These are phyloP conservation scores for Eremophila alpestris DNA, from an alignment of 2,797 vertebrate species.

Conservation along the genomic window DNA sequence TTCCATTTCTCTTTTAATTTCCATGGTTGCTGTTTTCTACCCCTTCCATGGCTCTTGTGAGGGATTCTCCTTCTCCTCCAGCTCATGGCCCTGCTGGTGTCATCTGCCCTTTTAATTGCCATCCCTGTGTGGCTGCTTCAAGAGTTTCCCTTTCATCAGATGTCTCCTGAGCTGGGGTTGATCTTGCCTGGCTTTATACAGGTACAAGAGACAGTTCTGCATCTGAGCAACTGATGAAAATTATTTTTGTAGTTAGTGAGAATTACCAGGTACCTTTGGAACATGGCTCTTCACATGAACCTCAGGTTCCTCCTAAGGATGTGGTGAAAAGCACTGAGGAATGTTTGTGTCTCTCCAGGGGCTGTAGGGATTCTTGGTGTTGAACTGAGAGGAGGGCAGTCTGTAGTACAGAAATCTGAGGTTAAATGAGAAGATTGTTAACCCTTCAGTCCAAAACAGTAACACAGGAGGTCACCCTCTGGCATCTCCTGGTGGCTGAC, in stretches of 20 bases:
- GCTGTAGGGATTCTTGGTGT: neutral
- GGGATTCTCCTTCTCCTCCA: neutral
- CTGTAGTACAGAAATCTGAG: neutral
- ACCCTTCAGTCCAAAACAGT: neutral
- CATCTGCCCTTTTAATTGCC: neutral
- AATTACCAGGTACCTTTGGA: neutral
- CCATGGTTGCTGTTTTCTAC: neutral
- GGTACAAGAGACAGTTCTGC: neutral
- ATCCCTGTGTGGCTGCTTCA: neutral
- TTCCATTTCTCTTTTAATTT: neutral
- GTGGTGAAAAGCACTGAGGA: neutral
- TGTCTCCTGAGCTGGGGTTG: neutral
- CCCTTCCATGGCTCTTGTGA: neutral
- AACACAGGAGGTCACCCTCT: neutral
- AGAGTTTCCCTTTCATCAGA: neutral
- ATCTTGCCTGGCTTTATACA: neutral
- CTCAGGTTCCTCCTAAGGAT: neutral
- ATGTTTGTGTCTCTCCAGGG: neutral
- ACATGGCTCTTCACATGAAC: fast-evolving
- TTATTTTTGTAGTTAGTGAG: neutral
- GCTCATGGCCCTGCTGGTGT: neutral
- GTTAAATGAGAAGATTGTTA: neutral
- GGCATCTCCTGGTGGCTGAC: neutral
- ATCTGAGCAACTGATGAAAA: neutral
- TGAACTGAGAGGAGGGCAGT: neutral